Percentiles rank a stretch among this genome's conserved stretches.
These are phyloP conservation scores for Psittacus erithacus DNA, from an alignment of 2,113 vertebrate species.

Conservation along the genomic window DNA sequence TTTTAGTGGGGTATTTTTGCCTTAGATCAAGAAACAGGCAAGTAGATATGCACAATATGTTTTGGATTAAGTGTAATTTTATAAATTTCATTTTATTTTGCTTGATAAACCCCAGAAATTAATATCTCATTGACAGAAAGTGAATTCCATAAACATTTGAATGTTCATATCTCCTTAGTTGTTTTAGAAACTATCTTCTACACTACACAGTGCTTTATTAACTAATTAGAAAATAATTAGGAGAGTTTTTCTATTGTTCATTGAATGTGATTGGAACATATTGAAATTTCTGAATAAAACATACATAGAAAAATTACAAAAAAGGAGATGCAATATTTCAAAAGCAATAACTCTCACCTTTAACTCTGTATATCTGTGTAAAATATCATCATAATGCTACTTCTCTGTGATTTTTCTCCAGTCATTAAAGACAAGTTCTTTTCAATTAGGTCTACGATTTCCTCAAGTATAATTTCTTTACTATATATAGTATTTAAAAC, in stretches of 20 bases:
- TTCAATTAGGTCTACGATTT: background rate
- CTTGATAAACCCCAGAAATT: background rate
- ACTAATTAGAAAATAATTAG: slow-evolving; percentile 13
- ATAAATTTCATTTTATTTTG: background rate
- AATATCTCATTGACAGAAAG: background rate
- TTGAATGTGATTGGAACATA: background rate
- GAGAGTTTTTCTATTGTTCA: background rate
- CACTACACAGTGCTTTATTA: background rate
- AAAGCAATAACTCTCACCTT: background rate
- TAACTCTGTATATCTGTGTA: background rate
- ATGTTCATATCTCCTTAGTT: background rate
- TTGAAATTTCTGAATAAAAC: background rate
- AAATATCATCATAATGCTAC: background rate
- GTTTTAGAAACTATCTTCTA: slow-evolving; percentile 4
- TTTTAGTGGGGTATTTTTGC: background rate
- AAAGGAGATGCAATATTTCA: background rate
- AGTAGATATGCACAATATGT: background rate
- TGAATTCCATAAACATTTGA: background rate
- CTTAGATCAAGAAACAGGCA: background rate
- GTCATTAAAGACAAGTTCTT: background rate
- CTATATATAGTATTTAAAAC: background rate
- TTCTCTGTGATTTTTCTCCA: background rate
- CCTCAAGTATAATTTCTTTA: background rate
- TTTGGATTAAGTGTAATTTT: background rate
- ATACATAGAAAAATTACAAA: background rate